A percentile compares a stretch with the other conserved stretches of the same genome.
Conservation (phyloP, 2,797 vertebrate genomes). For the Platalea minor region DNA sequence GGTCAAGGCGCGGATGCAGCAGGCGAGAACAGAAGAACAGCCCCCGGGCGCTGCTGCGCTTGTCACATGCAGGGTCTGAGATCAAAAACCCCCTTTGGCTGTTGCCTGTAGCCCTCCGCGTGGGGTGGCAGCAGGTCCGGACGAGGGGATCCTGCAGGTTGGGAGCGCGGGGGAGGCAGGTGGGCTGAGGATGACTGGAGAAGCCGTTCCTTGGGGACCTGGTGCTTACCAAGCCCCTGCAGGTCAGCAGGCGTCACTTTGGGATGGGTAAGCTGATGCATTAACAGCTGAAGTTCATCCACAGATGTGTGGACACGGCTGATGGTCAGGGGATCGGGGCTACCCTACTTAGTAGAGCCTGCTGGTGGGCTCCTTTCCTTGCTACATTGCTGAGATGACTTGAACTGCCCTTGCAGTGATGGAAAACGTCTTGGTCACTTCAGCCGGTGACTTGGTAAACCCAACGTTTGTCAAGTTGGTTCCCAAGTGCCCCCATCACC, state of each 20-base stretch:
- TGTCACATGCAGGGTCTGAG: background rate
- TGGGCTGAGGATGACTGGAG: background rate
- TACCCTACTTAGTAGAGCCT: background rate
- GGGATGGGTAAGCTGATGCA: background rate
- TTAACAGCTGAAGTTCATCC: background rate
- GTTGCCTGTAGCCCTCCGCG: background rate
- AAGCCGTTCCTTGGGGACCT: background rate
- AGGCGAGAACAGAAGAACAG: background rate
- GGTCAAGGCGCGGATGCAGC: background rate
- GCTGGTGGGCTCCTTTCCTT: background rate
- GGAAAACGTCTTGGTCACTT: background rate
- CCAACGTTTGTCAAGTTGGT: accelerated
- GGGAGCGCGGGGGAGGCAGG: background rate
- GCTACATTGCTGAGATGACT: background rate
- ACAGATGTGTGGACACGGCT: background rate
- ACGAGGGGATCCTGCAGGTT: background rate
- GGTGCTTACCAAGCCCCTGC: background rate
- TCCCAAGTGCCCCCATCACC: background rate
- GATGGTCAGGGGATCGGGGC: background rate
- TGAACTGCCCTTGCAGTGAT: background rate
- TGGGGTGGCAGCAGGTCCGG: background rate
- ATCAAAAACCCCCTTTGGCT: background rate
- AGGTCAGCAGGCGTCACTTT: background rate
- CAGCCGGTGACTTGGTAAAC: background rate
- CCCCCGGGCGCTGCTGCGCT: background rate